phyloP scores from a whole-genome alignment of 2,113 vertebrate genomes.

The western clawed frog (Xenopus tropicalis) region UCB_Xtro_10.0 CM004446.2:54261001-54261500 shows the following conservation, averaged over 20 bases:
- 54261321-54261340: conserved; percentile 63
- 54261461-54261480: conserved; percentile 55
- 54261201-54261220: conserved; percentile 55
- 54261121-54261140: conserved; percentile 65
- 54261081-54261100: conserved; percentile 49
- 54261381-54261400: conserved; percentile 65
- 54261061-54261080: conserved; percentile 47
- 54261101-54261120: conserved; percentile 62
- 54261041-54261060: conserved; percentile 46
- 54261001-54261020: conserved; percentile 26
- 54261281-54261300: conserved; percentile 64
- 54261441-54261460: conserved; percentile 48
- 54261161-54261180: conserved; percentile 66
- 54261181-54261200: conserved; percentile 49
- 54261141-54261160: conserved; percentile 68
- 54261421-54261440: conserved; percentile 67
- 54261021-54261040: conserved; percentile 5
- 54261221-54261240: conserved; percentile 57
- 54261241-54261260: conserved; percentile 52
- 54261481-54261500: conserved; percentile 57
- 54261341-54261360: conserved; percentile 69
- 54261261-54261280: conserved; percentile 62
- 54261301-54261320: conserved; percentile 59
- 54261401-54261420: conserved; percentile 71
- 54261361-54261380: conserved; percentile 60